Base-by-base conservation (phyloP, 2,888 invertebrate species). In the Amphiduros pacificus region DNA sequence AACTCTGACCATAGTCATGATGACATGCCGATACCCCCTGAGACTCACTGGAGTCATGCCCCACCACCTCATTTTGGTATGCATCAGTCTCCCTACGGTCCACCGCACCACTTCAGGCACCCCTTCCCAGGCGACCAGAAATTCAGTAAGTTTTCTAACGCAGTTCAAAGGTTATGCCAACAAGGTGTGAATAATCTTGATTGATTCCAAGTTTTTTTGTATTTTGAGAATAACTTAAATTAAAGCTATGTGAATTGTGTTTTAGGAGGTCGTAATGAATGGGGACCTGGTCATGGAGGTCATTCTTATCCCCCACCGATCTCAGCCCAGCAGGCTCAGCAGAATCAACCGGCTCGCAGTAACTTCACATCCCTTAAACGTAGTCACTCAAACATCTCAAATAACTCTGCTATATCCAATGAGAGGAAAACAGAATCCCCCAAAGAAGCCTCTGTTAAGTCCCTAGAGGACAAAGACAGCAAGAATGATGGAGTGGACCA, bases 301-400 rank as follows among this genome's bases (percentile, higher is more conserved):
- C 58, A 58, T 27, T 53, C 52, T 24, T 65, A 59, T 58, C 82
- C 82, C 9, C 79, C 79, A 50, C 82, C 82, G 20, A 79, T 82
- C 32, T 71, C 81, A 6, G 72, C 74, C 36, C 78, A 81, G 62
- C 81, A 81, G 64, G 74, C 78, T n/a, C 79, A 82, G 64, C 78
- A 79, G 62, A 74, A 75, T 58, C 68, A 73, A 4, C 77, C 77
- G 4, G 68, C 77, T 24, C 73, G 79, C 56, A 80, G 77, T 67
- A 79, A 77, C 65, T 75, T 78, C 66, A 82, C 80, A 2, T 77
- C 82, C 14, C 69, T 83, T 62, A 80, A 82, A 64, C 71, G 83
- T 44, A 77, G 79, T 54, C 78, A 81, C 41, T 80, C 82, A 9
- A 78, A 76, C 51, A 73, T 77, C 63, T 77, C 79, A 2, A 74